Evolutionary conservation across 37 sponge, comb jelly and placozoan species (phyloP).

Genomic region (Bolinopsis microptera): DNA sequence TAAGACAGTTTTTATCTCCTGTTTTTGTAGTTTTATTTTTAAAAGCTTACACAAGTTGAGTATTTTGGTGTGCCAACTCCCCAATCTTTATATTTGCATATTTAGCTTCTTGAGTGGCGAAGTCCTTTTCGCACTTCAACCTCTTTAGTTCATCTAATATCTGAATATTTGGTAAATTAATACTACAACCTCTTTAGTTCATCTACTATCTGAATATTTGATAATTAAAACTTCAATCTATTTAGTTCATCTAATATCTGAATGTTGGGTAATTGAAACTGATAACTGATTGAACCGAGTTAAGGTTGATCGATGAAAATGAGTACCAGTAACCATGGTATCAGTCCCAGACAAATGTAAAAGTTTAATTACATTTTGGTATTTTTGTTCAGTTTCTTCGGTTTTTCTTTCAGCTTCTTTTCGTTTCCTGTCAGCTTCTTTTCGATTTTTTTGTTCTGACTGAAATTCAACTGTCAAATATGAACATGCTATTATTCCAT

Average conservation of each 20-base stretch:
- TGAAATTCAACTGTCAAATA: neutral
- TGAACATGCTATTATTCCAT: no score
- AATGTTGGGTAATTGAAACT: no score
- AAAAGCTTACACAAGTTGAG: neutral
- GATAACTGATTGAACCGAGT: no score
- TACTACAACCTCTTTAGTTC: neutral
- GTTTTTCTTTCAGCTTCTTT: neutral
- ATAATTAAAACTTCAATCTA: neutral
- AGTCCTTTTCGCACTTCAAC: neutral
- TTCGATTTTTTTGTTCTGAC: neutral
- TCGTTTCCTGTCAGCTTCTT: neutral
- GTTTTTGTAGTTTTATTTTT: neutral
- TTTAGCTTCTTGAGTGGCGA: neutral
- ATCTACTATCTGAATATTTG: neutral
- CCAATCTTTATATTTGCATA: neutral
- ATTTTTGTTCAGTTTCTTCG: neutral
- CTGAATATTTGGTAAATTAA: no score
- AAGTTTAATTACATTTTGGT: neutral
- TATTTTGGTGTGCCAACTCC: constrained; percentile 6
- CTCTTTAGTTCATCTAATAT: neutral
- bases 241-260: neutral
- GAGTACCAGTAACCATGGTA: no score
- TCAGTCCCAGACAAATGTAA: no score
- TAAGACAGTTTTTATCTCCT: no score
- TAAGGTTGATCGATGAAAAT: no score